Base-by-base conservation (phyloP, 2,113 vertebrate species). In the Nerophis ophidion region DNA sequence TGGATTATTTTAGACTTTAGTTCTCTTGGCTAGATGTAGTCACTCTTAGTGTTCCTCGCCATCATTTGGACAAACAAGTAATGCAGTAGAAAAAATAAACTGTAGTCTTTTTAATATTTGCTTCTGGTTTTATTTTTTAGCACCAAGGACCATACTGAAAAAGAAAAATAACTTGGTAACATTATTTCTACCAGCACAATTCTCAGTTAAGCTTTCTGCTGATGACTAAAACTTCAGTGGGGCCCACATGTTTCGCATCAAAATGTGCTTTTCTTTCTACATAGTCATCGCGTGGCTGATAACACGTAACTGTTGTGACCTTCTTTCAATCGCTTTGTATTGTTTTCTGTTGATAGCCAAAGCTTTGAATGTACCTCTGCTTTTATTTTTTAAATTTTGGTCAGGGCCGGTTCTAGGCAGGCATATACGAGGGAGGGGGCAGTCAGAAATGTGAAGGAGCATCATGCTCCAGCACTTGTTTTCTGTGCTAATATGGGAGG, bases 361-460 rank as follows among this genome's bases (percentile, higher is more conserved):
- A 84, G 79, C 66, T 67, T 76, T 84, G 76, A 84, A 83, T 87
- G 79, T 76, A 70, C 26, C 51, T 60, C 5, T 17, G 38, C n/a
- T 42, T 46, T 46, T 34, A 19, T n/a, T 9, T 17, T 10, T 33
- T 54, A 17, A 17, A 57, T 14, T 53, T 26, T 44, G 15, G 26
- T 26, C 26, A 26, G 26, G 26, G 26, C 26, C 26, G 26, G 26
- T 26, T 26, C 26, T 26, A 26, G 26, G 26, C 26, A 26, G 26
- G 26, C 26, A 26, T 26, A 26, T 26, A 26, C 4, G 26, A 26
- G 4, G 26, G 26, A 26, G 4, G 26, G 26, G 26, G 26, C 26
- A 26, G 26, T 26, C 26, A 26, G 26, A 26, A 26, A 26, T 26
- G 26, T 26, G 26, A 26, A 26, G 26, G 26, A 4, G 26, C 26